Conservation (phyloP, 2,113 vertebrate genomes). For the Cygnus buccinator region DNA sequence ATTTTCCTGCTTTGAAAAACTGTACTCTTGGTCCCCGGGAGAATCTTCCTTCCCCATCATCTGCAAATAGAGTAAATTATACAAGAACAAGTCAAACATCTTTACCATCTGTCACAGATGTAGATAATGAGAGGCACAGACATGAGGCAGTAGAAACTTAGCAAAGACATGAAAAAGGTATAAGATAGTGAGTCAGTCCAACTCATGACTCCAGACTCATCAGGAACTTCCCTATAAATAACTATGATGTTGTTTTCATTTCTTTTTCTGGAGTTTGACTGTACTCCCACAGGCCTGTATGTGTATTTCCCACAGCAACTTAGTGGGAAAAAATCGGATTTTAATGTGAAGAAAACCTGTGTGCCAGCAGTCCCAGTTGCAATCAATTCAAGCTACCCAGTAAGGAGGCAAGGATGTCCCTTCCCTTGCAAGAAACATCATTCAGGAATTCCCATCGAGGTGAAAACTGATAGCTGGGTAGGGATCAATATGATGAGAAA, state of each 20-base stretch:
- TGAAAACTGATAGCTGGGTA: background rate
- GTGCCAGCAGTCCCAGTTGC: background rate
- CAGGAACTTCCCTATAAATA: background rate
- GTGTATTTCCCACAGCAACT: background rate
- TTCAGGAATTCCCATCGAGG: background rate
- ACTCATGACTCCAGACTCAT: background rate
- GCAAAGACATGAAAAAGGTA: background rate
- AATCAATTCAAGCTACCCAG: background rate
- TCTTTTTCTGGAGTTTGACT: conserved; percentile 23
- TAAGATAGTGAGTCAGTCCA: background rate
- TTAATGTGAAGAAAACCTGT: background rate
- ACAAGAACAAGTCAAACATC: background rate
- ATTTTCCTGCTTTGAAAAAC: background rate
- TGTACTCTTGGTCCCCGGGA: background rate
- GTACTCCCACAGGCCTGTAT: background rate
- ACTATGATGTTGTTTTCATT: background rate
- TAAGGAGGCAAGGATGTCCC: background rate
- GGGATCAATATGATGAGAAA: background rate
- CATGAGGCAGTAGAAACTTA: background rate
- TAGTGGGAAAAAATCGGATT: conserved; percentile 2
- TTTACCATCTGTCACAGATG: background rate
- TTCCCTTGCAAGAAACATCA: background rate
- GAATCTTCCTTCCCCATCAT: background rate
- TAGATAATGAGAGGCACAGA: background rate
- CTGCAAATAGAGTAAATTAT: background rate